Percentiles rank a stretch among this genome's conserved stretches.
Conservation (phyloP, 2,888 invertebrate genomes). For the Callimorpha dominula region DNA sequence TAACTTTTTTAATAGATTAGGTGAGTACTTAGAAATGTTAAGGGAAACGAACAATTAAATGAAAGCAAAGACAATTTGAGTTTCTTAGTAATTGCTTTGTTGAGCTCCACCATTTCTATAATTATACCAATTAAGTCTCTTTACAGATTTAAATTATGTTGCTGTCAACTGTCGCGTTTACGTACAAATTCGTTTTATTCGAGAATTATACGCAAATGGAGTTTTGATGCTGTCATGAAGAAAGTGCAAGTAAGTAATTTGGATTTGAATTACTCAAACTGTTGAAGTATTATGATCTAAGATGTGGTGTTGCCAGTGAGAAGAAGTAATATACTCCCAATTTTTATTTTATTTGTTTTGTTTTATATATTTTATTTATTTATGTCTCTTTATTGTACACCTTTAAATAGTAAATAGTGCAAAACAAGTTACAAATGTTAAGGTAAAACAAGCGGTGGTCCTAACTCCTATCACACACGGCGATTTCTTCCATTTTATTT, state of each 20-base stretch:
- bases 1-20: neutral
- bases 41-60: constrained; percentile 10
- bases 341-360: too few relatives aligned
- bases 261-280: neutral
- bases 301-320: too few relatives aligned
- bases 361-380: too few relatives aligned
- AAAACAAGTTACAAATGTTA: too few relatives aligned
- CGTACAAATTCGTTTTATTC: neutral
- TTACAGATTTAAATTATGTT: constrained; percentile 1
- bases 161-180: constrained; percentile 2
- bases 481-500: too few relatives aligned
- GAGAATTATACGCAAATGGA: neutral
- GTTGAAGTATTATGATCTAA: too few relatives aligned
- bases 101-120: constrained; percentile 5
- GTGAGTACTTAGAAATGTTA: neutral
- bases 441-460: too few relatives aligned
- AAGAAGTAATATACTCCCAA: too few relatives aligned
- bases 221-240: neutral
- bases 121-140: constrained; percentile 6
- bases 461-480: too few relatives aligned
- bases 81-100: constrained; percentile 11
- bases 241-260: neutral
- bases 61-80: constrained; percentile 19
- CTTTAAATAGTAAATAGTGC: too few relatives aligned
- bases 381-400: too few relatives aligned